phyloP scores from a whole-genome alignment of 1,140 invertebrate genomes.

The Zophobas atratus region DNA sequence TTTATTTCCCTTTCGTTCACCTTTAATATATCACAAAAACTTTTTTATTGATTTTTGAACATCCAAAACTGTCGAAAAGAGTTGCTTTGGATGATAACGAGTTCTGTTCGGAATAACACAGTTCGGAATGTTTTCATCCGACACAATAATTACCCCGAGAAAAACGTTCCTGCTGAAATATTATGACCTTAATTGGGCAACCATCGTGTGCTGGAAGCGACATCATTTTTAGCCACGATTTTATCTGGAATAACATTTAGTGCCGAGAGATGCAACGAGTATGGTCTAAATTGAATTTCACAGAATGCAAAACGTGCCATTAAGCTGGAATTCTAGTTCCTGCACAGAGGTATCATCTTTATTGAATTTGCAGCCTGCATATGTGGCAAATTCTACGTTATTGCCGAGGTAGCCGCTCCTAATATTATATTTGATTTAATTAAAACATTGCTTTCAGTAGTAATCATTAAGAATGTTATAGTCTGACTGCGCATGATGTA shows the following conservation, averaged over 20 bases:
- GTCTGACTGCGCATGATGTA: too few species aligned
- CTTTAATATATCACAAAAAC: too few species aligned
- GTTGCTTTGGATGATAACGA: too few species aligned
- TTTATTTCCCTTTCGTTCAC: too few species aligned
- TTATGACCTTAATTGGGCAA: neutral
- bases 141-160: neutral
- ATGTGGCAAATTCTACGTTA: constrained; percentile 21
- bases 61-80: too few species aligned
- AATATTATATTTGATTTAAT: neutral
- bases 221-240: neutral
- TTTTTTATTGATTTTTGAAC: too few species aligned
- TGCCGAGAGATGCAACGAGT: constrained; percentile 1
- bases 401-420: neutral
- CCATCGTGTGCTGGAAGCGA: neutral
- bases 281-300: constrained; percentile 16
- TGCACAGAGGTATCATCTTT: constrained; percentile 12
- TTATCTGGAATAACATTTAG: neutral
- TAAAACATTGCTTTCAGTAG: too few species aligned
- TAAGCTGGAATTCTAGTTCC: constrained; percentile 15
- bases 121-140: neutral
- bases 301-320: constrained; percentile 30
- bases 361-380: constrained; percentile 19
- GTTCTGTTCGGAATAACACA: neutral
- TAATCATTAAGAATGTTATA: too few species aligned
- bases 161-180: constrained; percentile 1